phyloP scores from a whole-genome alignment of 2,888 invertebrate species.

The Alloscopus bannaensis region DNA sequence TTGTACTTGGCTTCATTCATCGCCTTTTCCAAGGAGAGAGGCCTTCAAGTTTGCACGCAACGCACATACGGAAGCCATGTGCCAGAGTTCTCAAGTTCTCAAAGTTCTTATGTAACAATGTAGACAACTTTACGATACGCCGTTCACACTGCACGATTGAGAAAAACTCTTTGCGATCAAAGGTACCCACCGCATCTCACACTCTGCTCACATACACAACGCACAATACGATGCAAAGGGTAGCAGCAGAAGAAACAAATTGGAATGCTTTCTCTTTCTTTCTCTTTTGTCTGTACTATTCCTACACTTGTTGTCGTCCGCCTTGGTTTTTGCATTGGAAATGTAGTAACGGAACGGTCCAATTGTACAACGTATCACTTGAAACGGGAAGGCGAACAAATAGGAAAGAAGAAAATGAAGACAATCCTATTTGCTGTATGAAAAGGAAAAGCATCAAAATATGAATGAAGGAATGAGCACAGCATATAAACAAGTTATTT shows the following conservation, averaged over 20 bases:
- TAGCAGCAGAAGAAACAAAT: conserved; percentile 14
- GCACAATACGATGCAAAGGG: conserved; percentile 10
- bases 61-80: too few relatives aligned
- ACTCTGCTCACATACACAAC: conserved; percentile 22
- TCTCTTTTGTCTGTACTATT: conserved; percentile 1
- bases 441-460: conserved; percentile 56
- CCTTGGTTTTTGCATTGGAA: background rate
- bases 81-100: too few relatives aligned
- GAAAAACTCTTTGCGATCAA: conserved; percentile 19
- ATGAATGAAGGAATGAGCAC: conserved; percentile 60
- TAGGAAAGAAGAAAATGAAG: conserved; percentile 31
- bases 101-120: too few relatives aligned
- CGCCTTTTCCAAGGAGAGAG: too few relatives aligned
- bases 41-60: too few relatives aligned
- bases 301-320: background rate
- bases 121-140: too few relatives aligned
- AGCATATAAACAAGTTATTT: conserved; percentile 50
- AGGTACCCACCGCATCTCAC: conserved; percentile 38
- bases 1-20: too few relatives aligned
- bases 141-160: too few relatives aligned
- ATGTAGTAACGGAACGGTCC: background rate
- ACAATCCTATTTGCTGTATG: conserved; percentile 59
- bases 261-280: conserved; percentile 29
- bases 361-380: too few relatives aligned
- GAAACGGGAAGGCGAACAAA: conserved; percentile 14